Evolutionary conservation across 2,113 vertebrate genomes (phyloP).

Genomic region (Epinephelus fuscoguttatus): DNA sequence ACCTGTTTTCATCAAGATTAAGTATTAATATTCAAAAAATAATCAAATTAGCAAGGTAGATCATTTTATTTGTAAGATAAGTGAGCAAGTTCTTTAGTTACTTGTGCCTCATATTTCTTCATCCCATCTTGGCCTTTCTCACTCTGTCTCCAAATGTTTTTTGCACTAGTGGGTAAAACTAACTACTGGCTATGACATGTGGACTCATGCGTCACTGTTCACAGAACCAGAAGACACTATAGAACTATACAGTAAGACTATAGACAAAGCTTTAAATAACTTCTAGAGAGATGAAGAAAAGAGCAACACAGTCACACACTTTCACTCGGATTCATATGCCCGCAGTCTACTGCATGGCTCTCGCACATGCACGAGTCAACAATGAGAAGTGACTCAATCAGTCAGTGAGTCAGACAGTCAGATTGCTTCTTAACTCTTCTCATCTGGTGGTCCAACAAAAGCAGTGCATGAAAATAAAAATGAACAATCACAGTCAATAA

Average conservation of each 20-base stretch:
- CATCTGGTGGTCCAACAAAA: neutral
- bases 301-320: conserved; percentile 5
- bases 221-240: neutral
- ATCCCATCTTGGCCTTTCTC: neutral
- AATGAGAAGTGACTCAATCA: conserved; percentile 27
- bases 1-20: neutral
- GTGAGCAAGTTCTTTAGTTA: neutral
- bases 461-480: neutral
- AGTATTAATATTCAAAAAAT: neutral
- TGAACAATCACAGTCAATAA: neutral
- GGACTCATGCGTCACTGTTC: neutral
- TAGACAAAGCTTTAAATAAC: neutral
- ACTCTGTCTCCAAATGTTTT: neutral
- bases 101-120: neutral
- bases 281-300: neutral
- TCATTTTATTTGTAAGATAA: neutral
- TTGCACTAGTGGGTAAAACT: neutral
- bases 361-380: conserved; percentile 13
- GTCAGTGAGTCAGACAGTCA: conserved; percentile 9
- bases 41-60: neutral
- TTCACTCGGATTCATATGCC: conserved; percentile 30
- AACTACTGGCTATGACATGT: neutral
- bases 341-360: conserved; percentile 5
- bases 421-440: neutral
- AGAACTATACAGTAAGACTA: neutral